phyloP scores from a whole-genome alignment of 2,113 vertebrate species.

The Osmerus eperlanus region DNA sequence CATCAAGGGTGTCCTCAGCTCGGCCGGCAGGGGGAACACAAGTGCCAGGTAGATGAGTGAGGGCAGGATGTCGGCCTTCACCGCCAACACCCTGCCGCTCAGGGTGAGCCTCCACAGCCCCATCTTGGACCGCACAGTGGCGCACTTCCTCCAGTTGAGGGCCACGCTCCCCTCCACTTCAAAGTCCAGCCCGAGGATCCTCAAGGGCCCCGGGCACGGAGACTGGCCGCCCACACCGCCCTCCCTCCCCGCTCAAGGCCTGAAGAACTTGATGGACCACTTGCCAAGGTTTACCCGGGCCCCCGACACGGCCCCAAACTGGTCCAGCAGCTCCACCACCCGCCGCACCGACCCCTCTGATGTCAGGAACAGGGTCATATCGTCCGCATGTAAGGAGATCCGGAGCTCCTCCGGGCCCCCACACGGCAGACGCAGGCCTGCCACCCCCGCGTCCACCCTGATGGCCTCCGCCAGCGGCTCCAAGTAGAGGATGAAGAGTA shows the following conservation, averaged over 20 bases:
- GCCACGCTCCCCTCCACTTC: background rate
- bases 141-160: background rate
- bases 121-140: background rate
- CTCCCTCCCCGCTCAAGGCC: background rate
- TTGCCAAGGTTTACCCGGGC: background rate
- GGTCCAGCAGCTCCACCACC: background rate
- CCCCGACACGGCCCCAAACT: background rate
- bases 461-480: background rate
- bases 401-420: background rate
- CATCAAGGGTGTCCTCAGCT: background rate
- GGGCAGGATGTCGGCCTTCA: background rate
- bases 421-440: background rate
- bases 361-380: background rate
- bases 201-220: background rate
- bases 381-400: background rate
- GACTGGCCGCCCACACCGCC: background rate
- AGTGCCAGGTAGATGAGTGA: background rate
- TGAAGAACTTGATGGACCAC: background rate
- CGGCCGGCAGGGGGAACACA: background rate
- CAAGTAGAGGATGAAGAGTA: background rate
- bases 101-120: background rate
- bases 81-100: background rate
- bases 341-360: background rate
- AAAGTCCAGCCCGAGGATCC: background rate
- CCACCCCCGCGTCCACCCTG: background rate